Evolutionary conservation across 2,797 vertebrate genomes (phyloP).

Genomic region (Parauchenoglanis ngamensis): DNA sequence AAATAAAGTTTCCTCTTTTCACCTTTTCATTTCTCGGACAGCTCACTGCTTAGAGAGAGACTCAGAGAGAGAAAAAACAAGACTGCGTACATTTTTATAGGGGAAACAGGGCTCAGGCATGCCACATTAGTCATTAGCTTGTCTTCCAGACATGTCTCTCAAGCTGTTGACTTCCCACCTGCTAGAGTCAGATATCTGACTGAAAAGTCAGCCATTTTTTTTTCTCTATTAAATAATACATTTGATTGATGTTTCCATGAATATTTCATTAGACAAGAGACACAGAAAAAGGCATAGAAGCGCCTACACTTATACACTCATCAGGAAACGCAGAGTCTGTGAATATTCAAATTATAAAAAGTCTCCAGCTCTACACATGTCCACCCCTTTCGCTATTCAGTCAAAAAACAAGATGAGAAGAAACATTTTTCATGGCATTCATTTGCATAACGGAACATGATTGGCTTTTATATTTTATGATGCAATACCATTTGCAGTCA

Average conservation of each 20-base stretch:
- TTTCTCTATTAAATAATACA: neutral
- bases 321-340: neutral
- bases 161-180: neutral
- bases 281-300: neutral
- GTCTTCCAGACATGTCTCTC: neutral
- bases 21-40: neutral
- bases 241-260: slow-evolving; percentile 16
- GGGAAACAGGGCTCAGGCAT: neutral
- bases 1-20: neutral
- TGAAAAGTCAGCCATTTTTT: neutral
- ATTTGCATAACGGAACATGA: neutral
- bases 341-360: slow-evolving; percentile 15
- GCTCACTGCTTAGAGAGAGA: neutral
- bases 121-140: slow-evolving; percentile 11
- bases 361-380: neutral
- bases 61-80: neutral
- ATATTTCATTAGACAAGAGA: slow-evolving; percentile 13
- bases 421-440: neutral
- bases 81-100: neutral
- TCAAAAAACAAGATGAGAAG: neutral
- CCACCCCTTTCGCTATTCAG: neutral
- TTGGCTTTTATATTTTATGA: slow-evolving; percentile 3
- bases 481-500: neutral
- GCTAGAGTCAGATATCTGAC: neutral
- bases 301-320: slow-evolving; percentile 8